Evolutionary conservation across 2,888 invertebrate species (phyloP), one percentile per base, ranked within the genome.

Genomic region (Drosophila buzzatii): DNA sequence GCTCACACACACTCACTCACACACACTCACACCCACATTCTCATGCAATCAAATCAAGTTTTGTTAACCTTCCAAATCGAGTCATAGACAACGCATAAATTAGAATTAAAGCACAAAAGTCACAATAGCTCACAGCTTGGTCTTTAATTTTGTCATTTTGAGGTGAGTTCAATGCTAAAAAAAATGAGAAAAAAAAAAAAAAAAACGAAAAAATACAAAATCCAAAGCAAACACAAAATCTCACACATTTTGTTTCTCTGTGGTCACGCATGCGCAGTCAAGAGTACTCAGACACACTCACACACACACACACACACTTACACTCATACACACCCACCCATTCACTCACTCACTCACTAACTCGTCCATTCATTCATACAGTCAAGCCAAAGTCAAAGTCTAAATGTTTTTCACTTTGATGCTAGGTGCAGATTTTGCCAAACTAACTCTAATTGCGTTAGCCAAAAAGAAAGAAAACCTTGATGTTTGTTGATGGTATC

Each of bases 381-480:
- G 14, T 39, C 44, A 57, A 60, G 8, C 12, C 65, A 71, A 63
- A 51, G 61, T 59, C 62, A 18, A 55, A 62, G 55, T 33, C 42
- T 12, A 52, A 42, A 58, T 20, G 55, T 35, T 60, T 18, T 20
- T 49, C 31, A 37, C 23, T 35, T 20, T 61, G 57, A 35, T 67
- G 56, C 37, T 79, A 81, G 62, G 70, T 79, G 81, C 67, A 65
- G 79, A 76, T 82, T 76, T 63, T 79, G 77, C 57, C 81, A 70
- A 69, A 41, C 44, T 42, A 56, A 39, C 82, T 84, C 82, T 79
- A 81, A 84, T 53, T 53, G 33, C 51, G 51, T 35, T 35, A 14
- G 51, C 18, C 51, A 12, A 51, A 51, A 12, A 33, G 33, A 18
- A 49, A 31, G 51, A 51, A 51, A 20, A 51, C 51, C 51, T 51